These are phyloP conservation scores for Cosmorhoe ocellata DNA, from an alignment of 2,888 invertebrate genomes.

Conservation along the genomic window DNA sequence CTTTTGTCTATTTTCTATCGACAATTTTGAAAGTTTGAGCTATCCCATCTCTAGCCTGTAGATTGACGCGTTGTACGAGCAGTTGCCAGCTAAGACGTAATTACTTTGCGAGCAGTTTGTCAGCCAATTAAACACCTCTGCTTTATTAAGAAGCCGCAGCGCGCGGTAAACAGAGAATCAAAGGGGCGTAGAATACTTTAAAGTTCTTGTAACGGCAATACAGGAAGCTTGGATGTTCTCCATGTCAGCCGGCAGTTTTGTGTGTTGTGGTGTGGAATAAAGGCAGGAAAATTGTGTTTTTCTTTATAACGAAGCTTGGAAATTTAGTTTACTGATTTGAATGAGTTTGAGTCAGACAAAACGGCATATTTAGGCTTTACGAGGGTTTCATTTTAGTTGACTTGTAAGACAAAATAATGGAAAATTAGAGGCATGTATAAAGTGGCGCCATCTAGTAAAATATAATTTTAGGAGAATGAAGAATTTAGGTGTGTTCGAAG, in stretches of 20 bases:
- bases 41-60: slow-evolving; percentile 50
- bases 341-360: too few species aligned
- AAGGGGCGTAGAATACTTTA: slow-evolving; percentile 26
- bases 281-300: background rate
- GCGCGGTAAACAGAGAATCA: slow-evolving; percentile 51
- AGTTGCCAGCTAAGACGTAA: slow-evolving; percentile 72
- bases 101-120: slow-evolving; percentile 80
- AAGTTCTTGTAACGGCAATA: slow-evolving; percentile 18
- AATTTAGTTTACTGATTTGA: too few species aligned
- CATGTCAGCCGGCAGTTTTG: slow-evolving; percentile 19
- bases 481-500: too few species aligned
- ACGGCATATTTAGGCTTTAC: too few species aligned
- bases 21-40: background rate
- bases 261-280: slow-evolving; percentile 14
- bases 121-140: slow-evolving; percentile 83
- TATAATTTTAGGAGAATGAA: too few species aligned
- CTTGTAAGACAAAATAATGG: too few species aligned
- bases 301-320: background rate
- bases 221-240: slow-evolving; percentile 15
- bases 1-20: slow-evolving; percentile 5
- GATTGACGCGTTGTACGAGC: slow-evolving; percentile 76
- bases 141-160: slow-evolving; percentile 80
- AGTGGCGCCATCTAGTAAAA: too few species aligned
- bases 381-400: too few species aligned
- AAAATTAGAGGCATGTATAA: too few species aligned